A percentile compares a stretch with the other conserved stretches of the same genome.
Conservation (phyloP, 2,797 vertebrate genomes). For the Sternarchorhynchus goeldii region DNA sequence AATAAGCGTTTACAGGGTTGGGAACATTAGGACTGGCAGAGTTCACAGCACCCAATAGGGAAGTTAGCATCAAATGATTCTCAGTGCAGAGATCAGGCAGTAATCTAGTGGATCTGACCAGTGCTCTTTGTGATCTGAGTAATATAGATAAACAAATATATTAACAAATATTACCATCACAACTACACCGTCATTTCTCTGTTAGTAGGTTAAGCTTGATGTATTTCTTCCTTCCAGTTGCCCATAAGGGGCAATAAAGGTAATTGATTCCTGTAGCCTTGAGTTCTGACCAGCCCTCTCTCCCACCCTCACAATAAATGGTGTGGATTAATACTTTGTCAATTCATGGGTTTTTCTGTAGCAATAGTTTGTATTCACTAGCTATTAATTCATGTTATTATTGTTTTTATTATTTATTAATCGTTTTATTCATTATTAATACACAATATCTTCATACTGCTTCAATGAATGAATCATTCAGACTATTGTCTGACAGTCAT, state of each 20-base stretch:
- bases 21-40: slow-evolving; percentile 57
- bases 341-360: too few species aligned
- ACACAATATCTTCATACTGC: neutral
- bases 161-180: too few species aligned
- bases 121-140: too few species aligned
- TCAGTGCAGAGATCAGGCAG: neutral
- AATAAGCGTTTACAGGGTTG: slow-evolving; percentile 69
- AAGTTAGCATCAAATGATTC: neutral
- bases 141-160: too few species aligned
- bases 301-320: neutral
- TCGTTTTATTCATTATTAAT: too few species aligned
- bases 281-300: neutral
- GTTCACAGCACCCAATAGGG: slow-evolving; percentile 6
- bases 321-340: too few species aligned
- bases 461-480: neutral
- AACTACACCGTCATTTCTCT: too few species aligned
- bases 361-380: too few species aligned
- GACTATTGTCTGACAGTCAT: neutral
- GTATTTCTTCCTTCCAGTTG: neutral
- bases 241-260: neutral
- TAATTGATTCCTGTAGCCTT: neutral
- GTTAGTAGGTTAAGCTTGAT: too few species aligned
- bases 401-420: too few species aligned
- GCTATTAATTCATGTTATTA: too few species aligned
- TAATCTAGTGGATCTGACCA: neutral